Base-by-base conservation (phyloP, 2,113 vertebrate genomes). In the Meles meles region DNA sequence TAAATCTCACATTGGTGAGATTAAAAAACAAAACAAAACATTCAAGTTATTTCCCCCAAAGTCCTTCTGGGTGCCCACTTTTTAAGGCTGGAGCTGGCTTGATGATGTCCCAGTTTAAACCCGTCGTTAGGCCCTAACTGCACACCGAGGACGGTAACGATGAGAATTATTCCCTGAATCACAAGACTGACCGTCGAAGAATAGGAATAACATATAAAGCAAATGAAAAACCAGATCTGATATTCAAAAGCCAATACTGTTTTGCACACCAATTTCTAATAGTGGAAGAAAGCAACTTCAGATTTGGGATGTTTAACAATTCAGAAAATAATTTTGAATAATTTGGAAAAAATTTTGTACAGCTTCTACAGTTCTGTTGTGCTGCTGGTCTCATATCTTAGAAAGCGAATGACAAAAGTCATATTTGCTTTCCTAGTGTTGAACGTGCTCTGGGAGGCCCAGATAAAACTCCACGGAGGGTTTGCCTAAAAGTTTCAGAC, bases 401-500 rank as follows among this genome's bases (percentile, higher is more conserved):
- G 39, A 93, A 81, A 97, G 34, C 37, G 77, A 96, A 83, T 79
- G 82, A 90, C n/a, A 87, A 77, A 95, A 92, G 69, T 85, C 87
- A 37, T 90, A 74, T 90, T 97, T 95, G 52, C 31, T 94, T 90
- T 95, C n/a, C 49, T 8, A 31, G 49, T 76, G 67, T 81, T 93
- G 85, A 92, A 34, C 67, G 39, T 72, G 47, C 67, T 71, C 88
- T 67, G 71, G 42, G 74, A 95, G 52, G 57, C 85, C 80, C 27
- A 84, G 15, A 92, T 59, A 88, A 97, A 97, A 90, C 49, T 37
- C 29, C 55, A 47, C 29, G 44, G 77, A 81, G 23, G 61, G 87
- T 96, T 83, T 95, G 37, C 55, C 34, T 83, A 90, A 90, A 97
- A 92, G 93, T 90, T 93, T 84, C 63, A 77, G 87, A 44, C 65